Evolutionary conservation across 1,140 invertebrate species (phyloP).

Genomic region (Drosophila ironensis): DNA sequence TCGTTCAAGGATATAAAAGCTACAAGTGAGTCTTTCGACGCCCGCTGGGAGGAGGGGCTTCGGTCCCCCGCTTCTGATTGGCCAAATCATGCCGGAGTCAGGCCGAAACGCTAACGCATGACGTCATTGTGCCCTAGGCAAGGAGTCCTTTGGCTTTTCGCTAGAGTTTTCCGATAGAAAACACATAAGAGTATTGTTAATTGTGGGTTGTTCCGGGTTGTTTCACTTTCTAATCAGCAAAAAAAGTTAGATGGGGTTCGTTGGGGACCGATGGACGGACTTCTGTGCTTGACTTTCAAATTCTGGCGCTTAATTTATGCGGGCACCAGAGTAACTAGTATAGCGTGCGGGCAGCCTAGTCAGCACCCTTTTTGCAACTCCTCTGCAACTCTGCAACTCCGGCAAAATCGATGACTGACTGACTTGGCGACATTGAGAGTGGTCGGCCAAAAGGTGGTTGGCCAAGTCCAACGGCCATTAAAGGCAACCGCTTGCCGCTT

Average conservation of each 20-base stretch:
- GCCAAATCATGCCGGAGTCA: slow-evolving; percentile 81
- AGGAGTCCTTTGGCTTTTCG: not conserved
- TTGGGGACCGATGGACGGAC: not conserved
- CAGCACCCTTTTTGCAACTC: not conserved
- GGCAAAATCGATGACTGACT: slow-evolving; percentile 19
- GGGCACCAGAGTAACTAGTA: slow-evolving; percentile 43
- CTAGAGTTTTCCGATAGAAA: not conserved
- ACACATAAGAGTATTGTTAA: not conserved
- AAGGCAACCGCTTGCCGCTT: slow-evolving; percentile 8
- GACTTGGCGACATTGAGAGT: slow-evolving; percentile 25
- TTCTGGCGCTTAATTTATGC: slow-evolving; percentile 68
- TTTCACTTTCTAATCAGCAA: slow-evolving; percentile 74
- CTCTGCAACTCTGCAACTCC: not conserved
- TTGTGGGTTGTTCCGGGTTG: too few species aligned
- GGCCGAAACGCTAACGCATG: slow-evolving; percentile 61
- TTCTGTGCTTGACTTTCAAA: slow-evolving; percentile 68
- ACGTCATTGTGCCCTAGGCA: slow-evolving; percentile 46
- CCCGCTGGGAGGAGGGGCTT: slow-evolving; percentile 1
- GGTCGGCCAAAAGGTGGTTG: slow-evolving; percentile 27
- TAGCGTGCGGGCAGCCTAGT: slow-evolving; percentile 33
- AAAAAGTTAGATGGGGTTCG: slow-evolving; percentile 34
- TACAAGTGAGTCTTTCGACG: slow-evolving; percentile 69
- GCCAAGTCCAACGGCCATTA: slow-evolving; percentile 1
- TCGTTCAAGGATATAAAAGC: slow-evolving; percentile 79
- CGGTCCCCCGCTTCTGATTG: slow-evolving; percentile 73